A percentile compares a stretch with the other conserved stretches of the same genome.
Evolutionary conservation across 2,888 invertebrate species (phyloP).

Genomic region (Panzeria rudis): DNA sequence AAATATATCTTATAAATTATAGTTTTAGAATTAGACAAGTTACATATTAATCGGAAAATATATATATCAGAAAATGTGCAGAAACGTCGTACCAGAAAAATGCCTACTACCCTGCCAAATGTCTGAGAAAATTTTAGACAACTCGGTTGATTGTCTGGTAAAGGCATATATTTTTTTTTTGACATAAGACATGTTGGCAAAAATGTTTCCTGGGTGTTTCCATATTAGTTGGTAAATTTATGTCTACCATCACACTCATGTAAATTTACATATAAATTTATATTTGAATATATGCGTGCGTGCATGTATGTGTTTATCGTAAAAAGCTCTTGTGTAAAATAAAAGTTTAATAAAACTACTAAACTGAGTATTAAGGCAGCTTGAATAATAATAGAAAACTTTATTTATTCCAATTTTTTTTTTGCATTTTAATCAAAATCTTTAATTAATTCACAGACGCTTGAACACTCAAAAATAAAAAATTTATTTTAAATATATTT

Average conservation of each 20-base stretch:
- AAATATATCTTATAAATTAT: too few species aligned
- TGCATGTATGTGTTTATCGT: neutral
- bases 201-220: too few species aligned
- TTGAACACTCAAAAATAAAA: neutral
- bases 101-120: too few species aligned
- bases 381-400: neutral
- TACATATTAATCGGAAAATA: too few species aligned
- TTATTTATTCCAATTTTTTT: neutral
- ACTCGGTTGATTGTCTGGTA: too few species aligned
- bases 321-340: slow-evolving; percentile 35
- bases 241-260: neutral
- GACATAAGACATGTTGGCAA: too few species aligned
- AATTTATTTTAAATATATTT: neutral
- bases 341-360: slow-evolving; percentile 43
- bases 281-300: neutral
- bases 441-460: neutral
- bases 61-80: too few species aligned
- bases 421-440: neutral
- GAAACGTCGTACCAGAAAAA: too few species aligned
- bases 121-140: too few species aligned
- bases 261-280: slow-evolving; percentile 11
- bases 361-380: slow-evolving; percentile 18
- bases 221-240: slow-evolving; percentile 16
- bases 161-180: too few species aligned
- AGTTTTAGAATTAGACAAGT: too few species aligned